Conservation (phyloP, 2,888 invertebrate genomes). For the Leptinotarsa tumamoca region DNA sequence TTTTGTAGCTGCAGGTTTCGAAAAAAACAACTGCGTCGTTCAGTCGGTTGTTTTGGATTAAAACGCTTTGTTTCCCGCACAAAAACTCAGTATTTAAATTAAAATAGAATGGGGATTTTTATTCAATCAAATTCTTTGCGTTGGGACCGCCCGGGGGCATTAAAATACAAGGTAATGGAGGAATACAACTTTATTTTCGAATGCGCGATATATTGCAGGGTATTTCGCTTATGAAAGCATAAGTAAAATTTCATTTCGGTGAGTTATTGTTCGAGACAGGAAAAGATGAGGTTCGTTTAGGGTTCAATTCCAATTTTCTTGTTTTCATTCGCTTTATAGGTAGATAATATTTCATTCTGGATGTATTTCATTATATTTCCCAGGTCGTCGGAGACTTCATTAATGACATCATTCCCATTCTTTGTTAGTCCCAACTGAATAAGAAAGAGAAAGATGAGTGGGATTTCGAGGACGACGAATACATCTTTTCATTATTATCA, state of each 20-base stretch:
- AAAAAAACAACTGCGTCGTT: constrained; percentile 6
- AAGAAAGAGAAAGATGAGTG: background rate
- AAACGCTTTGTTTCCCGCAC: constrained; percentile 18
- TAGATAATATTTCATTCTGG: constrained; percentile 25
- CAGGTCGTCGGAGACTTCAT: background rate
- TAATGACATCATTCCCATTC: background rate
- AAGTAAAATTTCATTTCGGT: constrained; percentile 35
- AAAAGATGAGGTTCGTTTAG: constrained; percentile 33
- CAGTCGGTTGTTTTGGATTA: constrained; percentile 19
- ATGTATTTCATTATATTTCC: constrained; percentile 14
- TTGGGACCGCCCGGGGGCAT: constrained; percentile 29
- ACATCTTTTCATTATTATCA: background rate
- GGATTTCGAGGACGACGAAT: background rate
- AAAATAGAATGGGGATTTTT: constrained; percentile 39
- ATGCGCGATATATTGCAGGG: constrained; percentile 18
- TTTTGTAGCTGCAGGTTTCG: background rate
- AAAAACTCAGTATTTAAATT: constrained; percentile 39
- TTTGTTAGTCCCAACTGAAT: background rate
- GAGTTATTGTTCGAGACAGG: constrained; percentile 38
- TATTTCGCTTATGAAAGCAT: constrained; percentile 29
- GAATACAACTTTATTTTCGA: constrained; percentile 24
- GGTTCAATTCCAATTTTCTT: constrained; percentile 30
- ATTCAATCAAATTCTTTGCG: constrained; percentile 42
- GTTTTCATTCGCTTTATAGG: constrained; percentile 24
- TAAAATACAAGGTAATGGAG: constrained; percentile 33